These are phyloP conservation scores for Dione juno DNA, from an alignment of 2,888 invertebrate species.

Conservation along the genomic window DNA sequence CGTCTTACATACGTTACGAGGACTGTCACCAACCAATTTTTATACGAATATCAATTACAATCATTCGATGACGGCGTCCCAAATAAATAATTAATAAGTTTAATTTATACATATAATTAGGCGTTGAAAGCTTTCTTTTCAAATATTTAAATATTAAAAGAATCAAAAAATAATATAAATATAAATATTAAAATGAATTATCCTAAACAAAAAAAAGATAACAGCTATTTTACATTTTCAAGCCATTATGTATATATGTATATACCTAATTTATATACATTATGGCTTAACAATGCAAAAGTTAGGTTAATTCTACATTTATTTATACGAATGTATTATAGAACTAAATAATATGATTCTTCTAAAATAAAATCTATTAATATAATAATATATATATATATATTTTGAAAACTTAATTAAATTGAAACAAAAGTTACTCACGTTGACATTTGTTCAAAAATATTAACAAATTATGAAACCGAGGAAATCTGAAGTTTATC, in stretches of 20 bases:
- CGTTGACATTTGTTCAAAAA: conserved; percentile 39
- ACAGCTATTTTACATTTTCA: no score
- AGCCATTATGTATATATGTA: no score
- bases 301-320: conserved; percentile 17
- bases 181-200: no score
- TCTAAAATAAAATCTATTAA: not conserved
- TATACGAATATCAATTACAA: not conserved
- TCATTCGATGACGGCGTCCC: not conserved
- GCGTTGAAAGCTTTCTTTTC: not conserved
- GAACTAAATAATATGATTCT: not conserved
- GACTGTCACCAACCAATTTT: not conserved
- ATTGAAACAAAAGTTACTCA: conserved; percentile 32
- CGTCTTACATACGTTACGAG: not conserved
- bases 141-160: not conserved
- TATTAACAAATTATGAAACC: conserved; percentile 31
- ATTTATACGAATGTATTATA: not conserved
- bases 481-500: conserved; percentile 43
- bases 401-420: not conserved
- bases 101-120: not conserved
- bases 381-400: not conserved
- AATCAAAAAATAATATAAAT: no score
- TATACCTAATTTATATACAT: not conserved
- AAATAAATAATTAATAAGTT: not conserved
- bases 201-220: no score
- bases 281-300: not conserved